phyloP scores from a whole-genome alignment of 2,797 vertebrate species.

The Spheniscus humboldti region DNA sequence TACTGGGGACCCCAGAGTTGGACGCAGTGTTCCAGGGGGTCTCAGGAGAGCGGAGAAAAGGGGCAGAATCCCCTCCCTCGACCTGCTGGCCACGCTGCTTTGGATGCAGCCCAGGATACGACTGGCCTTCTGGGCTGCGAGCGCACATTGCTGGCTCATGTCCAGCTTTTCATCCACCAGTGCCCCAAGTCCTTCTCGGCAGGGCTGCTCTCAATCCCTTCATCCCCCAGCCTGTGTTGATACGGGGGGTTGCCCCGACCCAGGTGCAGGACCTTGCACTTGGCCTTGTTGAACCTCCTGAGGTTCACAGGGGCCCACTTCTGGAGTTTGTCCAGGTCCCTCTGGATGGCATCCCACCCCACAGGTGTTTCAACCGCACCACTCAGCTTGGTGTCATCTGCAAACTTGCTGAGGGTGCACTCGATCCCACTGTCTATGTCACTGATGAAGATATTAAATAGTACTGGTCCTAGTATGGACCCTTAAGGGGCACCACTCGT shows the following conservation, averaged over 20 bases:
- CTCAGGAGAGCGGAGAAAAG: no score
- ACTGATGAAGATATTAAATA: neutral
- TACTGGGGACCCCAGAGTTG: neutral
- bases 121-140: neutral
- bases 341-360: no score
- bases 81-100: neutral
- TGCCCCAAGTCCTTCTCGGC: neutral
- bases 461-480: neutral
- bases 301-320: no score
- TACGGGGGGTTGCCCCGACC: neutral
- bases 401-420: neutral
- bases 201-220: neutral
- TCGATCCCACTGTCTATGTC: neutral
- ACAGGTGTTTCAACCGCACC: no score
- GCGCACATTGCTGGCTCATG: accelerated
- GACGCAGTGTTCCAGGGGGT: no score
- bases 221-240: neutral
- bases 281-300: neutral
- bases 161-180: neutral
- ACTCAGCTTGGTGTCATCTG: neutral
- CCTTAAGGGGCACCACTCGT: neutral
- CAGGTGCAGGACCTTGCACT: no score
- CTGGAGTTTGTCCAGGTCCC: neutral
- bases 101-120: neutral
- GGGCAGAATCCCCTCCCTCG: neutral